These are phyloP conservation scores for Ips nitidus DNA, from an alignment of 1,140 invertebrate species.

Conservation along the genomic window DNA sequence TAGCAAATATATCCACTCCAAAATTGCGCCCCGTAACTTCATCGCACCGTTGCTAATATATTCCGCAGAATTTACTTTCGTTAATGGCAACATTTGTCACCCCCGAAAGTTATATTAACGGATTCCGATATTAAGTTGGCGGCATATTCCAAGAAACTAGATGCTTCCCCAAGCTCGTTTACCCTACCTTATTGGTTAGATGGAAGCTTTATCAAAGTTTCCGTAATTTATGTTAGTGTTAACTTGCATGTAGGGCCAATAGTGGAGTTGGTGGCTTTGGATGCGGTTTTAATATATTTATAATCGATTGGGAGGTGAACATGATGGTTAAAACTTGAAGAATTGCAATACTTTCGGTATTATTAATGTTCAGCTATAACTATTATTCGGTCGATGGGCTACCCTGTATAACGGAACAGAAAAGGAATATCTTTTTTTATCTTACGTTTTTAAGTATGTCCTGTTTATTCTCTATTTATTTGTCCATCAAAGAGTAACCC, in stretches of 20 bases:
- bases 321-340: too few species aligned
- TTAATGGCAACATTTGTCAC: slow-evolving; percentile 19
- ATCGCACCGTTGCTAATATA: slow-evolving; percentile 13
- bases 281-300: too few species aligned
- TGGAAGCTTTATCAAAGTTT: slow-evolving; percentile 11
- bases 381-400: too few species aligned
- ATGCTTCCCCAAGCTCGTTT: slow-evolving; percentile 2
- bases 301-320: too few species aligned
- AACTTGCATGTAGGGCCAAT: neutral
- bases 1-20: slow-evolving; percentile 10
- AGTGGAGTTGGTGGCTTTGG: too few species aligned
- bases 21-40: slow-evolving; percentile 12
- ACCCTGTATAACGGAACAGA: too few species aligned
- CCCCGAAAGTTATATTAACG: slow-evolving; percentile 14
- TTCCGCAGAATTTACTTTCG: slow-evolving; percentile 7
- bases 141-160: slow-evolving; percentile 6
- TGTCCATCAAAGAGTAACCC: too few species aligned
- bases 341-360: too few species aligned
- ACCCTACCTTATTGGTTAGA: neutral
- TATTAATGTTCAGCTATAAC: too few species aligned
- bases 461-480: too few species aligned
- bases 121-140: slow-evolving; percentile 14
- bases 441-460: too few species aligned
- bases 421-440: too few species aligned
- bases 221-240: slow-evolving; percentile 3